Evolutionary conservation across 2,113 vertebrate species (phyloP).

Genomic region (Elephantulus edwardii): DNA sequence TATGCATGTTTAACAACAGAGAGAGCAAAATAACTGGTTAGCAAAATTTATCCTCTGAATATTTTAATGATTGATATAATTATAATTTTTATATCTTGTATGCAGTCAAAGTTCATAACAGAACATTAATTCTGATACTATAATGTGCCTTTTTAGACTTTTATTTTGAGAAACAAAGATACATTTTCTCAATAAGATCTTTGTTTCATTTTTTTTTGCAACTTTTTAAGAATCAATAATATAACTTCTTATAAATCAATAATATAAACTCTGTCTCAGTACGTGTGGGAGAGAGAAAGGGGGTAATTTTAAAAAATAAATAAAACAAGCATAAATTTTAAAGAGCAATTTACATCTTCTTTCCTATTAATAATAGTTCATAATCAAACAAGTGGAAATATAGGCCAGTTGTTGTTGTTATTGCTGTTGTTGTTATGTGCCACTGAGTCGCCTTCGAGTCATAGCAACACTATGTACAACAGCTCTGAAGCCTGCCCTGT

Average conservation of each 20-base stretch:
- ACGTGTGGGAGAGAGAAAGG: neutral
- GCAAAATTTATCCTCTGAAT: neutral
- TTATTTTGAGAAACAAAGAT: neutral
- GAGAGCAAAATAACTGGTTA: constrained; percentile 16
- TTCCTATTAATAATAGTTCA: constrained; percentile 10
- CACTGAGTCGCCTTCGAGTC: too few relatives aligned
- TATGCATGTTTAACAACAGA: neutral
- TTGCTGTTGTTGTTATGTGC: too few relatives aligned
- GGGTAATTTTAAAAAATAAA: constrained; percentile 8
- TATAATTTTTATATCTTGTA: constrained; percentile 24
- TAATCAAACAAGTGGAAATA: neutral
- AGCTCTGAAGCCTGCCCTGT: too few relatives aligned
- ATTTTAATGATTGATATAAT: constrained; percentile 43
- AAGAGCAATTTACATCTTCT: neutral
- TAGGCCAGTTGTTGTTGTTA: too few relatives aligned
- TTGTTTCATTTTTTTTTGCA: constrained; percentile 19
- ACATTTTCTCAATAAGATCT: constrained; percentile 7
- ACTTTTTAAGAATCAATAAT: neutral
- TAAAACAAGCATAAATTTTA: neutral
- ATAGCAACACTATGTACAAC: too few relatives aligned
- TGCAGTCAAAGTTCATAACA: constrained; percentile 10
- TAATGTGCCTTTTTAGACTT: constrained; percentile 46
- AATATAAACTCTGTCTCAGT: neutral
- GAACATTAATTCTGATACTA: constrained; percentile 35
- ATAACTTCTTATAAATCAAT: constrained; percentile 15